These are phyloP conservation scores for Drosophila anomelani DNA, from an alignment of 2,888 invertebrate genomes.

Conservation along the genomic window DNA sequence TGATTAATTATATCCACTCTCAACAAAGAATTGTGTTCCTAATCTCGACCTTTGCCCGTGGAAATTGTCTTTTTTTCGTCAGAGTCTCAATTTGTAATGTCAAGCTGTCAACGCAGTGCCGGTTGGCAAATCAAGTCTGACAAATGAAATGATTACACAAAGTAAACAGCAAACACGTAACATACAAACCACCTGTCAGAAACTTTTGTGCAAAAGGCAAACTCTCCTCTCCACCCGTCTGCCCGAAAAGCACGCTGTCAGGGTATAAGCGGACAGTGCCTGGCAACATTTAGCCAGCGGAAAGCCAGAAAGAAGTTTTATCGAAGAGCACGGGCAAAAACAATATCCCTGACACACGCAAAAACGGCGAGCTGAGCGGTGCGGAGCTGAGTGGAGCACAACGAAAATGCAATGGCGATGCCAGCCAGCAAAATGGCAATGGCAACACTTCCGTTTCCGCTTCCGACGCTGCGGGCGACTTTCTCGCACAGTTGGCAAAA, in stretches of 20 bases:
- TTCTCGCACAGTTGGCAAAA: conserved; percentile 70
- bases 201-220: conserved; percentile 55
- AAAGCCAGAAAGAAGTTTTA: conserved; percentile 75
- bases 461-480: conserved; percentile 75
- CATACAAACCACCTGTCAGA: conserved; percentile 77
- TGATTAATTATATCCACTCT: neutral
- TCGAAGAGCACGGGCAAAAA: conserved; percentile 52
- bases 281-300: conserved; percentile 71
- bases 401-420: conserved; percentile 65
- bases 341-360: conserved; percentile 32
- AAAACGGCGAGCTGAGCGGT: conserved; percentile 13
- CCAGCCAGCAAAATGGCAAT: conserved; percentile 75
- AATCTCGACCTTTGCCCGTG: neutral
- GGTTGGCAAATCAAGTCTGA: conserved; percentile 71
- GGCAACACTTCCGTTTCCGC: conserved; percentile 81
- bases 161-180: conserved; percentile 68
- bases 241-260: neutral
- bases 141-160: conserved; percentile 79
- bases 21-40: neutral
- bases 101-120: conserved; percentile 63
- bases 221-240: conserved; percentile 7
- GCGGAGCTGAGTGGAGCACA: conserved; percentile 16
- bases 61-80: conserved; percentile 14
- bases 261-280: conserved; percentile 29
- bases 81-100: conserved; percentile 46